These are phyloP conservation scores for Turdus rufiventris DNA, from an alignment of 2,113 vertebrate genomes.

Conservation along the genomic window DNA sequence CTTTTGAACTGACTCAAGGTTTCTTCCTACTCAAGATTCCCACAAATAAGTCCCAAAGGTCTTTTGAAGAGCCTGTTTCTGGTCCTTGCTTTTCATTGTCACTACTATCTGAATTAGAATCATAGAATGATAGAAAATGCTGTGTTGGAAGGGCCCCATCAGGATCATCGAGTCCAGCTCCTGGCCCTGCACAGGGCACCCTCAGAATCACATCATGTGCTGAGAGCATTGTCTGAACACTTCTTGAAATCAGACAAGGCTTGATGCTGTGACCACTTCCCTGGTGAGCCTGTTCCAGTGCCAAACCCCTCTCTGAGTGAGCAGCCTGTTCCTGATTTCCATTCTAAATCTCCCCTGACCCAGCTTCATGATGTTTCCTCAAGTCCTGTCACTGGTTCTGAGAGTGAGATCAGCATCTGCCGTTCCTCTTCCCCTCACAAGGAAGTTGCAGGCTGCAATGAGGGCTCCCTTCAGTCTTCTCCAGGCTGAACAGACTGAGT, in stretches of 20 bases:
- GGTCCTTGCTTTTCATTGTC: background rate
- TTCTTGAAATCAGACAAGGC: background rate
- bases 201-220: background rate
- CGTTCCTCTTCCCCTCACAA: background rate
- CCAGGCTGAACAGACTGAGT: background rate
- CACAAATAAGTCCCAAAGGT: background rate
- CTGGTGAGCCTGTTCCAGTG: background rate
- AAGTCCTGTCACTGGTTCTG: background rate
- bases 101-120: background rate
- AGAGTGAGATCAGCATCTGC: background rate
- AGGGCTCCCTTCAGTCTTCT: background rate
- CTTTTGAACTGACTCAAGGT: background rate
- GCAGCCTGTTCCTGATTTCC: background rate
- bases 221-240: background rate
- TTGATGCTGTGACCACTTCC: background rate
- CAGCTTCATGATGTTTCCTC: background rate
- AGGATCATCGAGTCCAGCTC: background rate
- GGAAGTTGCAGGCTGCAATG: background rate
- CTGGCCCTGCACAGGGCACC: background rate
- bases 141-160: background rate
- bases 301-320: accelerated
- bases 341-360: background rate
- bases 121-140: background rate
- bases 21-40: background rate
- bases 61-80: background rate